Conservation (phyloP, 2,888 invertebrate genomes). For the Siphlonurus alternatus region DNA sequence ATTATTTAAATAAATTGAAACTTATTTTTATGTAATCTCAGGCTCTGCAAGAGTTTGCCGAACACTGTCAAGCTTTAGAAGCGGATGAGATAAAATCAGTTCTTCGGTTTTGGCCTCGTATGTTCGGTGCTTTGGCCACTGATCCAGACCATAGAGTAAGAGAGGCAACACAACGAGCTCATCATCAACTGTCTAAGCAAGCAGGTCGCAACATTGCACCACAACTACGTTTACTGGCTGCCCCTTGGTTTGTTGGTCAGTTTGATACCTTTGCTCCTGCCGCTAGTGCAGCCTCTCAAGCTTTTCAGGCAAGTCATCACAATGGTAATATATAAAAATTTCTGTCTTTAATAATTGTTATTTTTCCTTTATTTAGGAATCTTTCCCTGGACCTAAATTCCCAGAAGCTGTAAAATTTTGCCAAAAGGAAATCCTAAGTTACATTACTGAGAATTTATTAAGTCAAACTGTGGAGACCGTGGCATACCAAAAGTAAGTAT, state of each 20-base stretch:
- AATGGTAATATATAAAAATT: no score
- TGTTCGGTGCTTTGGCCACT: constrained; percentile 54
- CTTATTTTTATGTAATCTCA: no score
- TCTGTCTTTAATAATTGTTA: constrained; percentile 2
- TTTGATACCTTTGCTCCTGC: constrained; percentile 78
- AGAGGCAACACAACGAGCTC: constrained; percentile 59
- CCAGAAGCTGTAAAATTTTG: constrained; percentile 67
- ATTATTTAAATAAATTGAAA: no score
- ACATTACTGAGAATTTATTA: constrained; percentile 52
- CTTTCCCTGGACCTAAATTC: constrained; percentile 63
- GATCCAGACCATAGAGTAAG: constrained; percentile 73
- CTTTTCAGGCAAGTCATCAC: constrained; percentile 42
- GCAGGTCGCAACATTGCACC: constrained; percentile 64
- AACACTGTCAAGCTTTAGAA: constrained; percentile 45
- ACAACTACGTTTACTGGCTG: constrained; percentile 54
- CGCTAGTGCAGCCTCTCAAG: constrained; percentile 46
- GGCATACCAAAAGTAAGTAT: constrained; percentile 30
- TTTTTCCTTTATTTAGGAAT: constrained; percentile 31
- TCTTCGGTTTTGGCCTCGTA: constrained; percentile 67
- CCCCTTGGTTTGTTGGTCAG: constrained; percentile 71
- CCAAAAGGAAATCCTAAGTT: constrained; percentile 58
- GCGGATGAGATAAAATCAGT: constrained; percentile 48
- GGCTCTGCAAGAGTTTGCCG: constrained; percentile 68
- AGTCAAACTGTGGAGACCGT: constrained; percentile 38
- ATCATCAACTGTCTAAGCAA: constrained; percentile 39